Evolutionary conservation across 2,113 vertebrate species (phyloP).

Genomic region (Tenrec ecaudatus): DNA sequence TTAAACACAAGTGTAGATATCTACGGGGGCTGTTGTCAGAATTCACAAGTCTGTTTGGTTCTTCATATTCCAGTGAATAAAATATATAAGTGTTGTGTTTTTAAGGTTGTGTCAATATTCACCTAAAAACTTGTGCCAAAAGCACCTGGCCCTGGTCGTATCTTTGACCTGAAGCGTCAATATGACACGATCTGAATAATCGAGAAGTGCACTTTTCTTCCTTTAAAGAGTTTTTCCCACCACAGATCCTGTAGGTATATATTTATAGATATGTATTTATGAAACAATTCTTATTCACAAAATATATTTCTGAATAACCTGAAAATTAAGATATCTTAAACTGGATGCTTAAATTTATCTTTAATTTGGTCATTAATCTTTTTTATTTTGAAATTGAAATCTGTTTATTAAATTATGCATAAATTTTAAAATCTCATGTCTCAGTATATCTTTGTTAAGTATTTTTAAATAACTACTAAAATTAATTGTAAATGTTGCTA

Average conservation of each 20-base stretch:
- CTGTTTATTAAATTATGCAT: slow-evolving; percentile 84
- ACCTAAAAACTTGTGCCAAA: slow-evolving; percentile 86
- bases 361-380: slow-evolving; percentile 88
- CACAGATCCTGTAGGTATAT: slow-evolving; percentile 88
- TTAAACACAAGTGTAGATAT: slow-evolving; percentile 86
- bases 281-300: slow-evolving; percentile 86
- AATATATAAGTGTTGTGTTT: slow-evolving; percentile 84
- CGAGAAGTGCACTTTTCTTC: slow-evolving; percentile 86
- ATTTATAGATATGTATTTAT: slow-evolving; percentile 88
- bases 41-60: slow-evolving; percentile 88
- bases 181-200: slow-evolving; percentile 82
- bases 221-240: slow-evolving; percentile 84
- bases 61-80: slow-evolving; percentile 87
- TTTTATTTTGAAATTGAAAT: slow-evolving; percentile 78
- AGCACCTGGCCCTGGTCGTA: slow-evolving; percentile 83
- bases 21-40: slow-evolving; percentile 87
- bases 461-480: slow-evolving; percentile 54
- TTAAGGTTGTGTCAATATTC: slow-evolving; percentile 82
- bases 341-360: slow-evolving; percentile 88
- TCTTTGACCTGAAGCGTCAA: slow-evolving; percentile 78
- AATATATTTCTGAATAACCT: slow-evolving; percentile 84
- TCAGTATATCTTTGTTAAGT: slow-evolving; percentile 82
- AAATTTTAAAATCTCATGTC: slow-evolving; percentile 83
- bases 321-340: slow-evolving; percentile 87
- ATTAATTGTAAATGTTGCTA: slow-evolving; percentile 58